Evolutionary conservation across 2,113 vertebrate genomes (phyloP), one percentile per base, ranked within the genome.

Genomic region (Amazona guildingii): DNA sequence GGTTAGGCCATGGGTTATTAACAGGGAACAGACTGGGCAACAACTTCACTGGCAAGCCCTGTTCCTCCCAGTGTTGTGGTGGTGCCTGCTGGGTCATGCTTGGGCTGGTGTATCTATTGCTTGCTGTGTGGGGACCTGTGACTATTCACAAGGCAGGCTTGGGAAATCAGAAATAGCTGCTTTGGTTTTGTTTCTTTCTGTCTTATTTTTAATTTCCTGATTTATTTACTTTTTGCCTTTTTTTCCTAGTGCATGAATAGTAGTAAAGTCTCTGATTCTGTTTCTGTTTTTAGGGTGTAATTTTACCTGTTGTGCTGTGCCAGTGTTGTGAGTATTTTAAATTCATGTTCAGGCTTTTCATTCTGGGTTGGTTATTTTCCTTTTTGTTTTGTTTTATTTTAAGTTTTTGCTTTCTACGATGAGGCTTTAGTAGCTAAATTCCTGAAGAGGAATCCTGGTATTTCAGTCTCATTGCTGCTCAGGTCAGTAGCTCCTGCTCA

Each of bases 291-390:
- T 98, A 98, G 98, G 98, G 78, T 97, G 88, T 96, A 98, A 95
- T 98, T 97, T 94, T 98, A 94, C 96, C 96, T 79, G 96, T 98
- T 96, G 94, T 95, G 94, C 98, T 96, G 95, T 96, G 92, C 97
- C 97, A 97, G 70, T 98, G 92, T 97, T 98, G 98, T 99, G 98
- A 99, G 98, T 99, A 99, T 98, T 98, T 97, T 94, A 86, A 95
- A 94, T 97, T 95, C 59, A 78, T 13, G 51, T 87, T 75, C 95
- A 96, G 95, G 96, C 70, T 92, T 96, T 94, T 92, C 3, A 9
- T 95, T 96, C 61, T 89, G 96, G 94, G 94, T 92, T 95, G 94
- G 70, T 87, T 95, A 73, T 90, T 91, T 85, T 87, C 37, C 14
- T 75, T 84, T 62, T 39, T 11, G n/a, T 39, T 52, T 39, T 39